Percentiles rank a stretch among this genome's conserved stretches.
phyloP scores from a whole-genome alignment of 2,113 vertebrate genomes.

The Raja brachyura region DNA sequence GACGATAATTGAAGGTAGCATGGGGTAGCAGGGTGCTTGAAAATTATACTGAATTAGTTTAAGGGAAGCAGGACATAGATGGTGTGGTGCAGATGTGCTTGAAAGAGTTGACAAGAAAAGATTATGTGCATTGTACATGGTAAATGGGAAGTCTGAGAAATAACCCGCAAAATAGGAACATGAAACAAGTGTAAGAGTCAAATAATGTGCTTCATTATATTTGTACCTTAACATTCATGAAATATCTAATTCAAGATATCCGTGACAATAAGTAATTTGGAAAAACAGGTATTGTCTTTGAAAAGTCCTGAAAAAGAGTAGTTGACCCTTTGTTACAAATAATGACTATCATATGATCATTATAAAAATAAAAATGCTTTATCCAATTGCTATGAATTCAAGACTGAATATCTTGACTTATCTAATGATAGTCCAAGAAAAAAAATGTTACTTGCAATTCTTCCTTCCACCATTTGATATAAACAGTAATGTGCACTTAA shows the following conservation, averaged over 20 bases:
- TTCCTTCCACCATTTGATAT: background rate
- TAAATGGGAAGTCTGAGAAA: too few relatives aligned
- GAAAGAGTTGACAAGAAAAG: background rate
- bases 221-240: background rate
- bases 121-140: too few relatives aligned
- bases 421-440: background rate
- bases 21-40: background rate
- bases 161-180: too few relatives aligned
- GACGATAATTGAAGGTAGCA: background rate
- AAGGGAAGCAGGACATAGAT: background rate
- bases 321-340: too few relatives aligned
- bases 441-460: background rate
- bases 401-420: too few relatives aligned
- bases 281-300: background rate
- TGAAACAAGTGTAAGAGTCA: too few relatives aligned
- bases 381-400: too few relatives aligned
- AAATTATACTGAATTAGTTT: background rate
- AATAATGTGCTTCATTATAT: background rate
- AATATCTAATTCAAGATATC: background rate
- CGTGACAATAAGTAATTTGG: background rate
- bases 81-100: background rate
- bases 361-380: too few relatives aligned
- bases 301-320: too few relatives aligned
- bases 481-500: background rate
- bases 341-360: too few relatives aligned